Percentiles rank a stretch among this genome's conserved stretches.
Evolutionary conservation across 2,113 vertebrate species (phyloP).

Genomic region (Mungos mungo): DNA sequence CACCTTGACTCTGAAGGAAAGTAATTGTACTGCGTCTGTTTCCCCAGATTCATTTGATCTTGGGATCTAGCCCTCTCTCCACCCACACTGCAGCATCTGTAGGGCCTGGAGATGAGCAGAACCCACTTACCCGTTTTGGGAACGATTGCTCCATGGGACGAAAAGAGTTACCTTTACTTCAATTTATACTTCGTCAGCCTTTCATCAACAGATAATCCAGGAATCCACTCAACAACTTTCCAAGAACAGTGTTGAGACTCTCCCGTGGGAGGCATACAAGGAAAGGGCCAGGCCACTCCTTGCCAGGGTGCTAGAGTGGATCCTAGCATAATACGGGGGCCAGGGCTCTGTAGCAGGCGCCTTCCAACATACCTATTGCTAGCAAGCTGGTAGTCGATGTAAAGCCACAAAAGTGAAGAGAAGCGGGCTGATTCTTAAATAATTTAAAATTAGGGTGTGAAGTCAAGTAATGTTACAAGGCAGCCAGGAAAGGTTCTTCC

Average conservation of each 20-base stretch:
- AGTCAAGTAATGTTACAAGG: not conserved
- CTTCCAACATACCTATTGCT: not conserved
- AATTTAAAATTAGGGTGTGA: not conserved
- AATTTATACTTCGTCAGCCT: not conserved
- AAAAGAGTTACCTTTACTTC: not conserved
- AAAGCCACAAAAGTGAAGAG: not conserved
- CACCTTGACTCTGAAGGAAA: not conserved
- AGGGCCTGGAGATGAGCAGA: not conserved
- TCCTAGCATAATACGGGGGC: not conserved
- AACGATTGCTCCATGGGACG: not conserved
- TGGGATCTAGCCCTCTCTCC: not conserved
- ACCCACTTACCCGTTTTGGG: not conserved
- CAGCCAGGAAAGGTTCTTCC: not conserved
- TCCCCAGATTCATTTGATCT: not conserved
- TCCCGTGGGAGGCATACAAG: not conserved
- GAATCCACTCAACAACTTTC: not conserved
- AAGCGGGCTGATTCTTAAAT: not conserved
- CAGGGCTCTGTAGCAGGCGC: not conserved
- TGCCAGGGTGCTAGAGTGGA: not conserved
- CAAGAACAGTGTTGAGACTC: not conserved
- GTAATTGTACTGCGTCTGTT: not conserved
- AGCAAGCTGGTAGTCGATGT: not conserved
- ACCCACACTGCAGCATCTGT: not conserved
- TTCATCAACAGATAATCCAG: not conserved
- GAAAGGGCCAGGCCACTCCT: not conserved